These are phyloP conservation scores for Phodopus roborovskii DNA, from an alignment of 2,113 vertebrate genomes.

Conservation along the genomic window DNA sequence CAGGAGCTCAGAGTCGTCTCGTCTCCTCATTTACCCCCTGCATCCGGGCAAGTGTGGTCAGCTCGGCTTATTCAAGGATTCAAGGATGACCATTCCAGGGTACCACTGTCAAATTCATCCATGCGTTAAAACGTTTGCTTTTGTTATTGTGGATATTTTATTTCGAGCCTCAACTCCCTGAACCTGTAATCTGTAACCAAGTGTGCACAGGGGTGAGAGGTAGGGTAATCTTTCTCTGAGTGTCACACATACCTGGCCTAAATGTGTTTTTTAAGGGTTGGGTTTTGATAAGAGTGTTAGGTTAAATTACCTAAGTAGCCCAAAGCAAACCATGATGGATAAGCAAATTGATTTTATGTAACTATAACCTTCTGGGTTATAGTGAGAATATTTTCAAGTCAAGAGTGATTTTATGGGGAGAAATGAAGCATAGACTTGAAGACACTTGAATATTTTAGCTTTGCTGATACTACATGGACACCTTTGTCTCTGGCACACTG, in stretches of 20 bases:
- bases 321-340: background rate
- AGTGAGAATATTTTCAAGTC: background rate
- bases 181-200: background rate
- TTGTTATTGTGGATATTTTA: background rate
- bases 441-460: background rate
- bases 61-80: no score
- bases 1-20: background rate
- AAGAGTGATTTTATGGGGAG: background rate
- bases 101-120: background rate
- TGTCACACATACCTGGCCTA: background rate
- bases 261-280: background rate
- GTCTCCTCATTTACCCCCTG: background rate
- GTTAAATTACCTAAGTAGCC: background rate
- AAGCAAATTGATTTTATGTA: background rate
- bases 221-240: background rate
- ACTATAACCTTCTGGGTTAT: background rate
- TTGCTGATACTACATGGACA: background rate
- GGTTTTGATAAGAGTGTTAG: background rate
- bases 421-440: background rate
- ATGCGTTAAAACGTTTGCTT: background rate
- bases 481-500: background rate
- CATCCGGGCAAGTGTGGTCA: fast-evolving
- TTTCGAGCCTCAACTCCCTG: background rate
- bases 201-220: background rate
- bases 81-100: background rate